Base-by-base conservation (phyloP, 2,113 vertebrate genomes). In the Misgurnus mizolepis region DNA sequence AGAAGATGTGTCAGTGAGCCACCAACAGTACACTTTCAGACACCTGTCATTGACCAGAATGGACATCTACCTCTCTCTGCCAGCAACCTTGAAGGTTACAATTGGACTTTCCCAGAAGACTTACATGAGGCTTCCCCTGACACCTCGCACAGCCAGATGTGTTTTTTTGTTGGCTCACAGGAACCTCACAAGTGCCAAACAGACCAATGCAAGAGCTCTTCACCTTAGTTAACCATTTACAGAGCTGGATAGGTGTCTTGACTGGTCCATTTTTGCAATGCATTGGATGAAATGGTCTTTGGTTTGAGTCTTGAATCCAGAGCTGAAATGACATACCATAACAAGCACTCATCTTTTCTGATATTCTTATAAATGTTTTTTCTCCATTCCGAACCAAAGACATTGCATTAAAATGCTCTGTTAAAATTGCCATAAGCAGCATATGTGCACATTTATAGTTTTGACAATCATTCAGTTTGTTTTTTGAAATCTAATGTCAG, bases 1-100 rank as follows among this genome's bases (percentile, higher is more conserved):
- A 91, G 92, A 85, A 94, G 93, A 78, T 93, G 93, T 84, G 50
- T 90, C 11, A 93, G 90, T 8, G 86, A 73, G 4, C 91, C 93
- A 0, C 80, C 91, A 14, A 18, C 85, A 0, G 7, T 86, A 9
- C 87, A 91, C n/a, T 78, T 84, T 4, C 75, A 11, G 14, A 79
- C 70, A 22, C 75, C 89, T 0, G 86, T 81, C 5, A 3, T 78
- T 41, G 80, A 85, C 17, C 68, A 22, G 77, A 79, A 88, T 67
- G 79, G 55, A 80, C 88, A 84, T 17, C 81, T 85, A 12, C 80
- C 90, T 60, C 87, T 85, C 7, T 95, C 94, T 77, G 83, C 90
- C 47, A 74, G 87, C 0, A 89, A 93, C 67, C 91, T 95, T 7
- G 91, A 92, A 39, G 80, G 88, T 18, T 93, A 88, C 90, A 90